Evolutionary conservation across 1,140 invertebrate genomes (phyloP).

Genomic region (Bombus huntii): DNA sequence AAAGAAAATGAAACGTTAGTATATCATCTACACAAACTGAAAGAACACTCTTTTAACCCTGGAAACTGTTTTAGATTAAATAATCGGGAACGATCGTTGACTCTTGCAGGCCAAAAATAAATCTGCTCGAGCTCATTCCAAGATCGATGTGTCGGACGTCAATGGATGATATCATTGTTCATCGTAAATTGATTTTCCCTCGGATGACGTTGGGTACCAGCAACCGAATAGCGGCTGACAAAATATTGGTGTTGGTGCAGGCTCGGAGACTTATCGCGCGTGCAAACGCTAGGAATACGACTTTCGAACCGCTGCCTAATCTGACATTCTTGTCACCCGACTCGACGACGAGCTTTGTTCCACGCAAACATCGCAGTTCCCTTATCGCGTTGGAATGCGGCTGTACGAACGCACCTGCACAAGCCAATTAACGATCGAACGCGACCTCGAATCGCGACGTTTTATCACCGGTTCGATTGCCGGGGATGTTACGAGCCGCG

Average conservation of each 20-base stretch:
- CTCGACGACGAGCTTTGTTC: conserved; percentile 27
- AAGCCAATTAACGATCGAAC: conserved; percentile 43
- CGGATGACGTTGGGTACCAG: background rate
- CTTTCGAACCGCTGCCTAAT: background rate
- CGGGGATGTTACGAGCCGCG: background rate
- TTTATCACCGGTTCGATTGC: conserved; percentile 14
- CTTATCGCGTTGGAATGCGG: conserved; percentile 51
- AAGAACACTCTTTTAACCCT: too few relatives aligned
- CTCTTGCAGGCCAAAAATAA: background rate
- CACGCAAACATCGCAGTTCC: conserved; percentile 27
- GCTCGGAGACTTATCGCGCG: background rate
- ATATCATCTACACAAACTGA: too few relatives aligned
- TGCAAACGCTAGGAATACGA: background rate
- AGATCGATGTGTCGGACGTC: background rate
- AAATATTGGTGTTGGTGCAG: conserved; percentile 18
- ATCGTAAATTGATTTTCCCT: background rate
- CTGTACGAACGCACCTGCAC: conserved; percentile 35
- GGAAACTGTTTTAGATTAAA: too few relatives aligned
- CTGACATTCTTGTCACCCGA: conserved; percentile 25
- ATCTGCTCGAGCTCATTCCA: background rate
- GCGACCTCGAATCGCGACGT: background rate
- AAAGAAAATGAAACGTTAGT: too few relatives aligned
- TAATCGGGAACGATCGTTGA: background rate
- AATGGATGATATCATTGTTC: conserved; percentile 29
- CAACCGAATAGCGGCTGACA: conserved; percentile 4